Evolutionary conservation across 2,888 invertebrate genomes (phyloP), one percentile per base, ranked within the genome.

Genomic region (Ariolimax columbianus): DNA sequence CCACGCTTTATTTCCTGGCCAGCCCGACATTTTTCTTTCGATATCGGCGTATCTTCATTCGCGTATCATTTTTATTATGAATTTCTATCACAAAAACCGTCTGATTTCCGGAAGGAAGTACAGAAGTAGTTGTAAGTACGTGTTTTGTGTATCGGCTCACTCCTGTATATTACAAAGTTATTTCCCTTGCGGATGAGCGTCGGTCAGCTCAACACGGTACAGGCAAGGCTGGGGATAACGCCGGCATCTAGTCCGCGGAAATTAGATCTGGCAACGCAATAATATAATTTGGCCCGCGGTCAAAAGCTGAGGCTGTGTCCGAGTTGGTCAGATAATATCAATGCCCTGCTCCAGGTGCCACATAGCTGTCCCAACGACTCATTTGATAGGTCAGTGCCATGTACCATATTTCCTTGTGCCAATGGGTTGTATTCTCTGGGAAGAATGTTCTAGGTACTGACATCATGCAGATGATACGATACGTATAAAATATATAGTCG

Each of bases 281-380:
- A 77, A 77, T 59, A 59, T n/a, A 77, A 77, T 77, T 55, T 59
- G 77, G 30, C 47, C 47, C n/a, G 19, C 40, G 43, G 47, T 75
- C 73, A 75, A n/a, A 75, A 17, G 47, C 4, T 47, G 47, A 17
- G 30, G 30, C 73, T 47, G 43, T 73, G 47, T 14, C 47, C 47
- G 30, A 17, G 47, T 55, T n/a, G 23, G 3, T 19, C 36, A 1
- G 2, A 23, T 70, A 23, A 26, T 33, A 23, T 70, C 9, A 9
- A 36, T 33, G 70, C 55, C 23, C 19, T 23, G 55, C 2, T 55
- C 55, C 17, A 47, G 55, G 23, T 55, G 55, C 55, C 23, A 17
- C 2, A 17, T 55, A 55, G 55, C 9, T 17, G 55, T 17, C 9
- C 55, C 17, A 55, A 23, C 55, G 23, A 55, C 23, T 55, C 55